Percentiles rank a stretch among this genome's conserved stretches.
Conservation (phyloP, 37 sponge, comb jelly and placozoan genomes). For the Chondrosia reniformis region DNA sequence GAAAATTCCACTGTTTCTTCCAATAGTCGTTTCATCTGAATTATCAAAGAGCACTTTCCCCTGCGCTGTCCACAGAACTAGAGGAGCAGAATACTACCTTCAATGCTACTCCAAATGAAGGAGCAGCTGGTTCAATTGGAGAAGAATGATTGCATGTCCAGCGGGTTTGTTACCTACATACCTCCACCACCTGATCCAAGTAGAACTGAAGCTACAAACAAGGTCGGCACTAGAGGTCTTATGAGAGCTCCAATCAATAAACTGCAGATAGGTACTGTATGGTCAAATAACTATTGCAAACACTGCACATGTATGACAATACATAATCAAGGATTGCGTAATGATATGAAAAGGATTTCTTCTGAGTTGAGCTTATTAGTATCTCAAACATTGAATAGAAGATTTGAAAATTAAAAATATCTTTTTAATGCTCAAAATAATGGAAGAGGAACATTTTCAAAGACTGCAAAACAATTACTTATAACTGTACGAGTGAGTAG, state of each 20-base stretch:
- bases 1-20: conserved; percentile 82
- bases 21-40: conserved; percentile 68
- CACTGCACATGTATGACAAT: too few relatives aligned
- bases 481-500: too few relatives aligned
- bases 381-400: too few relatives aligned
- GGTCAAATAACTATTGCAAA: too few relatives aligned
- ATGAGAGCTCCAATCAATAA: conserved; percentile 71
- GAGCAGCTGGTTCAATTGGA: background rate
- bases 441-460: too few relatives aligned
- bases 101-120: background rate
- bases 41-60: conserved; percentile 79
- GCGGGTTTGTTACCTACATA: background rate
- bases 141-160: background rate
- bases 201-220: conserved; percentile 72
- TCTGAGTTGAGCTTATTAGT: too few relatives aligned
- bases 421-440: too few relatives aligned
- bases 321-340: too few relatives aligned
- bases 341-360: too few relatives aligned
- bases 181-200: conserved; percentile 82
- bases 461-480: too few relatives aligned
- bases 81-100: background rate
- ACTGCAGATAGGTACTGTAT: too few relatives aligned
- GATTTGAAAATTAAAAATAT: too few relatives aligned
- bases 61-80: conserved; percentile 94
- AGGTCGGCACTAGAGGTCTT: conserved; percentile 54